Conservation (phyloP, 2,797 vertebrate species). For the Spheniscus humboldti region DNA sequence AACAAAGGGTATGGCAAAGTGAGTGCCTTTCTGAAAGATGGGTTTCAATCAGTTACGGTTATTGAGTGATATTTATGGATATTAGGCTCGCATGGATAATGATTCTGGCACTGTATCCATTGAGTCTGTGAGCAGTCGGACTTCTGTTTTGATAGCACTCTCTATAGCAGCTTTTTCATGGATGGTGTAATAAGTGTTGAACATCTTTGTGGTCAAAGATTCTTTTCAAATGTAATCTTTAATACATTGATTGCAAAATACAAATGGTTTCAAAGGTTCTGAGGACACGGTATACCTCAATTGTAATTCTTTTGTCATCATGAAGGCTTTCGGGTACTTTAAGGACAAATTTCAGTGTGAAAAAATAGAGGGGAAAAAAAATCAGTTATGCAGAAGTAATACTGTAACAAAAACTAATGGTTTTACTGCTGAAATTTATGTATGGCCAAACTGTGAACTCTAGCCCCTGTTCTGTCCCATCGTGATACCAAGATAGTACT, state of each 20-base stretch:
- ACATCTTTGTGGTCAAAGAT: background rate
- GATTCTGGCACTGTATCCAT: background rate
- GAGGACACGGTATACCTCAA: background rate
- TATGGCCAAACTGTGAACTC: background rate
- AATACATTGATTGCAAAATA: background rate
- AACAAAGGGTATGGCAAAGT: background rate
- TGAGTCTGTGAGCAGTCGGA: background rate
- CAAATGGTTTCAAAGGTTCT: background rate
- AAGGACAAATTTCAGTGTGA: background rate
- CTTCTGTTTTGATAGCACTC: background rate
- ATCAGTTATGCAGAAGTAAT: background rate
- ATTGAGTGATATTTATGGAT: background rate
- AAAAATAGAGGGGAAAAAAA: background rate
- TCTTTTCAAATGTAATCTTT: background rate
- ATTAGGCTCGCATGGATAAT: background rate
- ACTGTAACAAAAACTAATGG: background rate
- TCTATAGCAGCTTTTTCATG: background rate
- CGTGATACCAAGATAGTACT: rapidly evolving
- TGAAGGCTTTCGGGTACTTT: background rate
- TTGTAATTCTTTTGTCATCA: background rate
- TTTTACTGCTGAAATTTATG: background rate
- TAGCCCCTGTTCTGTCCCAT: background rate
- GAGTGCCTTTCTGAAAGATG: background rate
- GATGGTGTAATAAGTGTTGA: background rate
- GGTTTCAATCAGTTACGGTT: background rate